Conservation (phyloP, 2,113 vertebrate species). For the Cololabis saira region DNA sequence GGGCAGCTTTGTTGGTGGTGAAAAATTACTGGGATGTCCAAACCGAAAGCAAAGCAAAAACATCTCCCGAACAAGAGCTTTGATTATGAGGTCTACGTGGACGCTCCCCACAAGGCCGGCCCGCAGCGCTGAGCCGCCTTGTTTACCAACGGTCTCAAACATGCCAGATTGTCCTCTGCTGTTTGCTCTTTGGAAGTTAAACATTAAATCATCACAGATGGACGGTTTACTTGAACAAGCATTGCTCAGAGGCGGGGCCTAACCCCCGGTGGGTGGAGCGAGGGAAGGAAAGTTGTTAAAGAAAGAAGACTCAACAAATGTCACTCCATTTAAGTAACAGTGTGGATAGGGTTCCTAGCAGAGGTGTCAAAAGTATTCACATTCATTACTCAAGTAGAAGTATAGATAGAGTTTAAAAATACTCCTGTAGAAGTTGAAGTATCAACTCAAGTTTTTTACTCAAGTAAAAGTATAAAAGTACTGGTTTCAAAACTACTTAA, state of each 20-base stretch:
- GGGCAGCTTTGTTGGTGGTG: constrained; percentile 70
- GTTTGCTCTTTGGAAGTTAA: constrained; percentile 38
- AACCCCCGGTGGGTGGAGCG: constrained; percentile 2
- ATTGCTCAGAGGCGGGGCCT: constrained; percentile 20
- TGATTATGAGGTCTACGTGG: constrained; percentile 54
- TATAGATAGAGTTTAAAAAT: too few species aligned
- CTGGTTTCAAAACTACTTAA: too few species aligned
- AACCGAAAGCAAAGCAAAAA: constrained; percentile 56
- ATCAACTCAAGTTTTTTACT: too few species aligned
- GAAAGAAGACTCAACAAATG: too few species aligned
- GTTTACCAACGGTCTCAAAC: constrained; percentile 54
- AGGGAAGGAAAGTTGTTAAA: not conserved
- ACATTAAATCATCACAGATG: constrained; percentile 35
- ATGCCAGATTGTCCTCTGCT: constrained; percentile 38
- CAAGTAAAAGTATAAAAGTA: too few species aligned
- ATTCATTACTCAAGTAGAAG: too few species aligned
- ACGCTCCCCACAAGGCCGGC: constrained; percentile 40
- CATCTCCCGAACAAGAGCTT: constrained; percentile 60
- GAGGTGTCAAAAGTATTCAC: too few species aligned
- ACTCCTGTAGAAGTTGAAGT: too few species aligned
- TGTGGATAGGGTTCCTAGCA: too few species aligned
- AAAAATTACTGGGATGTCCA: constrained; percentile 71
- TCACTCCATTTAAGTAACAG: too few species aligned
- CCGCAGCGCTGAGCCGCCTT: constrained; percentile 46
- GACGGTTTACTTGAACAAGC: constrained; percentile 46